Conservation (phyloP, 1,140 invertebrate genomes). For the Spodoptera frugiperda region DNA sequence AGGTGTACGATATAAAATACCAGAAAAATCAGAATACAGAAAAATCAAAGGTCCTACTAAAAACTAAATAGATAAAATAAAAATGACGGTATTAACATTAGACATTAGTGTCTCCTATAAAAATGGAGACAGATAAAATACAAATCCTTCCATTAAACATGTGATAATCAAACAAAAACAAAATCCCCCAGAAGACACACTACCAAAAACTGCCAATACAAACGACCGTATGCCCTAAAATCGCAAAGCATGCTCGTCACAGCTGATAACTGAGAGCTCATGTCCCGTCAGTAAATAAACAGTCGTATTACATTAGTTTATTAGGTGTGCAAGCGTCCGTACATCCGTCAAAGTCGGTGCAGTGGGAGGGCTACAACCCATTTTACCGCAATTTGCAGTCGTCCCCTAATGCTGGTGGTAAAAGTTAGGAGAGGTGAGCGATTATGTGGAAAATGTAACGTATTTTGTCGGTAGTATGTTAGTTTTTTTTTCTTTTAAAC, state of each 20-base stretch:
- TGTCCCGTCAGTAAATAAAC: conserved; percentile 20
- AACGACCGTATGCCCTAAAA: neutral
- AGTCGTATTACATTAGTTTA: conserved; percentile 72
- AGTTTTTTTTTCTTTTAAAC: no score
- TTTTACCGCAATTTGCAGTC: conserved; percentile 80
- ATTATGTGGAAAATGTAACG: neutral
- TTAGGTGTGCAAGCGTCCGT: conserved; percentile 75
- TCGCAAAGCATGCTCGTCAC: neutral
- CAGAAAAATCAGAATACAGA: no score
- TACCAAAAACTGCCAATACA: neutral
- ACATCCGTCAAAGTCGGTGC: conserved; percentile 75
- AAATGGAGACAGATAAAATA: no score
- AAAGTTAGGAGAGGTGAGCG: conserved; percentile 48
- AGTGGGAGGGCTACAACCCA: conserved; percentile 67
- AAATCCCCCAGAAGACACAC: neutral
- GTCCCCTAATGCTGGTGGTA: conserved; percentile 59
- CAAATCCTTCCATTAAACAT: no score
- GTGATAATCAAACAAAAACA: neutral
- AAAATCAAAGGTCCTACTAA: no score
- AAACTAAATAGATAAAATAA: no score
- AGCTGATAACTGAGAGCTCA: neutral
- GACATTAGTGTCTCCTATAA: no score
- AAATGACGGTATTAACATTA: no score
- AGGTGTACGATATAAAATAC: no score
- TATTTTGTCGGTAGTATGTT: no score